Evolutionary conservation across 2,113 vertebrate genomes (phyloP), one percentile per base, ranked within the genome.

Genomic region (Melanotaenia duboulayi): DNA sequence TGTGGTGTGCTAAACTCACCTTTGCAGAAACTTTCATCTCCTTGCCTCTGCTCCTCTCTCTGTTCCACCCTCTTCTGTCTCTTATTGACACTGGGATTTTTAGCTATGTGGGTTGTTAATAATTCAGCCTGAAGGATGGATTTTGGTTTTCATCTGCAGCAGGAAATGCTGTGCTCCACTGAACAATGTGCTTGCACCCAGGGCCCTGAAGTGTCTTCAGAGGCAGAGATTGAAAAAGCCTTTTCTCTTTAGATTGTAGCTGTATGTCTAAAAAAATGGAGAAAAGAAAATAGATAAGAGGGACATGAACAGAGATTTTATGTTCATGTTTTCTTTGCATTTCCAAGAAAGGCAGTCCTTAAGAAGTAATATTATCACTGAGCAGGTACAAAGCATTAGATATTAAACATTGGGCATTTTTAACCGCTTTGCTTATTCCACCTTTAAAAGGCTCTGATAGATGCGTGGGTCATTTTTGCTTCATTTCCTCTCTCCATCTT

Each of bases 61-160:
- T 23, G 64, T 48, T 67, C 48, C 35, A 48, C 28, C 42, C 54
- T 52, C 22, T 23, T 20, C 16, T 65, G 42, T 71, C 81, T 67
- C 71, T n/a, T 17, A 44, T 79, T 75, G 78, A 76, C 71, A 50
- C 52, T 59, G 63, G 35, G 69, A 75, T 76, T 77, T 73, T 74
- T 46, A 20, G 51, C 71, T 60, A 51, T 84, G 82, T 57, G 46
- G 50, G 58, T 78, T 79, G 68, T 93, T 87, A 92, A 93, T 93
- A 88, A 91, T 93, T 90, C 70, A 91, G 76, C 78, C 73, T 68
- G 55, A 28, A 69, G 72, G 81, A 76, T 82, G 86, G 84, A 87
- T 87, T 91, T 71, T 85, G 76, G 67, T 88, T 81, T 91, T 90
- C 76, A 86, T 89, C 85, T 88, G 71, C 74, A 65, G 80, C 67